Percentiles rank a stretch among this genome's conserved stretches.
Evolutionary conservation across 2,113 vertebrate species (phyloP).

Genomic region (Aramus guarauna): DNA sequence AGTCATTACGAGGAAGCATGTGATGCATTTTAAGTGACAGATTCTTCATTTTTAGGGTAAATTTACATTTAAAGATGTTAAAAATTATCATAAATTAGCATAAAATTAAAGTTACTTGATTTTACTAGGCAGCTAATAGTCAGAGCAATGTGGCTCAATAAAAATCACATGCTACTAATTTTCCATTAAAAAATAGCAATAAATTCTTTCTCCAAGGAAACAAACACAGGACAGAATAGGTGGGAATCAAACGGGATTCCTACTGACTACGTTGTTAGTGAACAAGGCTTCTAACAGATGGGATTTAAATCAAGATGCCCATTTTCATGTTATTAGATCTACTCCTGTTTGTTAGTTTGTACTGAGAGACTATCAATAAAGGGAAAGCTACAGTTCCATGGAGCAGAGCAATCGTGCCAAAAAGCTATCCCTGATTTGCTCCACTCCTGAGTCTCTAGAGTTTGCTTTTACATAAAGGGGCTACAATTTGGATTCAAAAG

Average conservation of each 20-base stretch:
- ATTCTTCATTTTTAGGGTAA: conserved; percentile 27
- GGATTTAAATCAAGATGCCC: neutral
- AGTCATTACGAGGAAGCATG: conserved; percentile 41
- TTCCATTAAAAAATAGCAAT: conserved; percentile 11
- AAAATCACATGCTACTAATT: neutral
- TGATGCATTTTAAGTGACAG: conserved; percentile 42
- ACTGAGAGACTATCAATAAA: neutral
- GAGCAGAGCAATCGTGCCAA: neutral
- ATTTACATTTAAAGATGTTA: conserved; percentile 38
- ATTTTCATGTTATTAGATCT: neutral
- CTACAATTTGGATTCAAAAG: neutral
- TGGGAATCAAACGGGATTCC: neutral
- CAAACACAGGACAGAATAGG: neutral
- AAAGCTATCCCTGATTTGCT: neutral
- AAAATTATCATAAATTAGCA: conserved; percentile 45
- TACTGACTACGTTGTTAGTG: neutral
- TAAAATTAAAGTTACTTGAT: conserved; percentile 53
- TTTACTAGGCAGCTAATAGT: conserved; percentile 32
- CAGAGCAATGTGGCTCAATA: conserved; percentile 16
- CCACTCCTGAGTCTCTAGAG: neutral
- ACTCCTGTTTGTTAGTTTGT: neutral
- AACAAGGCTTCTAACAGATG: neutral
- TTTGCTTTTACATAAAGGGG: neutral
- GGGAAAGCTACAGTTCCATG: neutral
- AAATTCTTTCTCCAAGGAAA: neutral